phyloP scores from a whole-genome alignment of 2,797 vertebrate species.

The Acanthurus tractus region DNA sequence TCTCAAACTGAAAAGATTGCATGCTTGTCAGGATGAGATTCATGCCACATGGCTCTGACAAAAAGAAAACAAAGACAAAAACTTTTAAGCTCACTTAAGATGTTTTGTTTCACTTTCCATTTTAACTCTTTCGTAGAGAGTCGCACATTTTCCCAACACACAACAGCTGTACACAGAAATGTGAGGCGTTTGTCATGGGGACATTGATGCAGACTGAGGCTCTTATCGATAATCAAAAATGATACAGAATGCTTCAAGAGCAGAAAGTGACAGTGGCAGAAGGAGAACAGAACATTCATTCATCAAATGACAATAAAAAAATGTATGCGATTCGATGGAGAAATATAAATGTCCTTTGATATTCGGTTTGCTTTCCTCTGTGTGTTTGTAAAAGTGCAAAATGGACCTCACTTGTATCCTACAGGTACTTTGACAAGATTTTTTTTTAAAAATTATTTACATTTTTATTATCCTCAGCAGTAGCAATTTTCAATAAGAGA shows the following conservation, averaged over 20 bases:
- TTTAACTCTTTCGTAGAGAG: constrained; percentile 17
- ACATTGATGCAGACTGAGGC: constrained; percentile 41
- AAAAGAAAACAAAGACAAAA: constrained; percentile 25
- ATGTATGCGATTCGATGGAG: not conserved
- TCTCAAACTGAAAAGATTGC: constrained; percentile 43
- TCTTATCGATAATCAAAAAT: constrained; percentile 22
- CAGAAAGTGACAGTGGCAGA: not conserved
- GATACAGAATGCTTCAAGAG: constrained; percentile 10
- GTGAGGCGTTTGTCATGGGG: constrained; percentile 46
- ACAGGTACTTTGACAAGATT: constrained; percentile 5
- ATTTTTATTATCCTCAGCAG: constrained; percentile 27
- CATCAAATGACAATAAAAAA: not conserved
- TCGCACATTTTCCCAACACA: not conserved
- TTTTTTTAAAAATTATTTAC: not conserved
- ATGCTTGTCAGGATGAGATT: constrained; percentile 38
- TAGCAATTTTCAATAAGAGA: not conserved
- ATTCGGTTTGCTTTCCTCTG: not conserved
- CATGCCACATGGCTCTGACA: constrained; percentile 12
- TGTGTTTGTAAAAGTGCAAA: not conserved
- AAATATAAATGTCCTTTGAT: not conserved
- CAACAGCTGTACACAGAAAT: constrained; percentile 45
- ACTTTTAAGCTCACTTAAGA: constrained; percentile 33
- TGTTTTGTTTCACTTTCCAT: constrained; percentile 22
- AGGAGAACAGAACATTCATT: not conserved
- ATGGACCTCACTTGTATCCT: not conserved